Evolutionary conservation across 1,140 invertebrate genomes (phyloP).

Genomic region (Drosophila malerkotliana): DNA sequence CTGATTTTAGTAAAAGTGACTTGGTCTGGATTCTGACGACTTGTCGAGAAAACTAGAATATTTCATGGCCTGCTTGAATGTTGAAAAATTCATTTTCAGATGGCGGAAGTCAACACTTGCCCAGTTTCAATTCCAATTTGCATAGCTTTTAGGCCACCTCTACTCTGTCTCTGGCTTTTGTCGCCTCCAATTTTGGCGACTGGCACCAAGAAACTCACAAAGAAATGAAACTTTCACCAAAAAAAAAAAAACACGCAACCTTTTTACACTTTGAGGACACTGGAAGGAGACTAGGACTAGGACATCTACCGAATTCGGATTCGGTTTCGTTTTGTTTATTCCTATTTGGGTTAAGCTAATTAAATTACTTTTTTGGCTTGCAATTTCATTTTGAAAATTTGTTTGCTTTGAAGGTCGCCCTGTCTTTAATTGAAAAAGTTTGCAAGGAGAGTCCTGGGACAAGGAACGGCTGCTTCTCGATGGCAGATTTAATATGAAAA

Average conservation of each 20-base stretch:
- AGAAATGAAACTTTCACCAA: slow-evolving; percentile 49
- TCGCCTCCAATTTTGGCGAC: slow-evolving; percentile 64
- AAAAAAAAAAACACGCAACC: slow-evolving; percentile 35
- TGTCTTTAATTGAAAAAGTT: slow-evolving; percentile 77
- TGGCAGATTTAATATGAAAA: slow-evolving; percentile 57
- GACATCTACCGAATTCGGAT: slow-evolving; percentile 1
- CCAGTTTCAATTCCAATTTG: slow-evolving; percentile 56
- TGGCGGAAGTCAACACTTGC: slow-evolving; percentile 64
- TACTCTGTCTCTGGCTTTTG: slow-evolving; percentile 30
- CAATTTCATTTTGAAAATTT: slow-evolving; percentile 73
- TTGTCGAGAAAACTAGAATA: neutral
- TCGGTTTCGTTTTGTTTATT: slow-evolving; percentile 43
- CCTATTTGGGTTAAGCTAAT: slow-evolving; percentile 72
- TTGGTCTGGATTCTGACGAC: neutral
- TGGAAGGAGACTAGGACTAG: slow-evolving; percentile 31
- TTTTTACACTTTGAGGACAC: slow-evolving; percentile 32
- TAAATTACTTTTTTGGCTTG: slow-evolving; percentile 77
- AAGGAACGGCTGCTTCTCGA: neutral
- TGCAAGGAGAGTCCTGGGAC: slow-evolving; percentile 1
- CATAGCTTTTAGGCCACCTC: slow-evolving; percentile 68
- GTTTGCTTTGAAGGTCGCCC: slow-evolving; percentile 70
- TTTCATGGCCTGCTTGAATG: neutral
- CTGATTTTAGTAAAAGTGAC: neutral
- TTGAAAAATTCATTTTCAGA: slow-evolving; percentile 53
- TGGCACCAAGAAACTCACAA: slow-evolving; percentile 40